Conservation (phyloP, 2,797 vertebrate genomes). For the Acropternis orthonyx region DNA sequence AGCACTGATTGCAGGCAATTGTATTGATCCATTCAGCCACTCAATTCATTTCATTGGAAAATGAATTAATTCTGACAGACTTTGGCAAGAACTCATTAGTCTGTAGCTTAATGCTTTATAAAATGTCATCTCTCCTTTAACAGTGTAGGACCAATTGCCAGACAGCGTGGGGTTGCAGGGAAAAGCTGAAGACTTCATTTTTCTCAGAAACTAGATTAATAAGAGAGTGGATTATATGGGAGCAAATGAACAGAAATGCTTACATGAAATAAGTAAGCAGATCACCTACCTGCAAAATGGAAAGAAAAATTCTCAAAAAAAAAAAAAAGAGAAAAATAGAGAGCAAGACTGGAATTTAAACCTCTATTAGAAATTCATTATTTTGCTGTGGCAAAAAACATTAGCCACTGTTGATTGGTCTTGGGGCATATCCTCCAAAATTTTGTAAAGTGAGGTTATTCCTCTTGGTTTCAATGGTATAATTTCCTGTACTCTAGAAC, state of each 20-base stretch:
- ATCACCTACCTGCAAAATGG: neutral
- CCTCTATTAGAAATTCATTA: neutral
- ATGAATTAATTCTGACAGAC: slow-evolving; percentile 56
- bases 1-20: neutral
- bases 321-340: neutral
- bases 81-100: slow-evolving; percentile 45
- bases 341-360: neutral
- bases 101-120: slow-evolving; percentile 39
- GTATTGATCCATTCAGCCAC: slow-evolving; percentile 25
- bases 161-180: neutral
- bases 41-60: slow-evolving; percentile 4
- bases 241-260: neutral
- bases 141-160: neutral
- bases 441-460: neutral
- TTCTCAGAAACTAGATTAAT: neutral
- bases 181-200: neutral
- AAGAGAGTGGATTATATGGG: neutral
- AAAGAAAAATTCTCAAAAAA: neutral
- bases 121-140: slow-evolving; percentile 40
- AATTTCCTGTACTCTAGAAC: neutral
- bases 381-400: neutral
- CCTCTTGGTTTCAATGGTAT: neutral
- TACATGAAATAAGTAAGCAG: neutral
- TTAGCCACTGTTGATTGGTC: neutral
- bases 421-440: neutral